These are phyloP conservation scores for Chlamydotis undulata DNA, from an alignment of 2,113 vertebrate species.

Conservation along the genomic window DNA sequence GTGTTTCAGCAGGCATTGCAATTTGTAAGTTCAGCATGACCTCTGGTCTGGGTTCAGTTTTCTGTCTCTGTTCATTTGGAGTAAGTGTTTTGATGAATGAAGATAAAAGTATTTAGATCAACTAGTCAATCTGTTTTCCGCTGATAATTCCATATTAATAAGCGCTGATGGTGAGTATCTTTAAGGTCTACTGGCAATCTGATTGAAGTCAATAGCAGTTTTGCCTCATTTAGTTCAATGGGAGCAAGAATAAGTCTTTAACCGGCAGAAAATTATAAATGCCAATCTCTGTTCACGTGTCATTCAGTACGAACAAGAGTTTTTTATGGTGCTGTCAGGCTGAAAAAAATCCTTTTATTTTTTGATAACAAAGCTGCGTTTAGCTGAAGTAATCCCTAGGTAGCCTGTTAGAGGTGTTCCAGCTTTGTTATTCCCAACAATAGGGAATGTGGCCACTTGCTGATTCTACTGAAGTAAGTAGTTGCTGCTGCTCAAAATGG, in stretches of 20 bases:
- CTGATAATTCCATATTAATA: slow-evolving; percentile 67
- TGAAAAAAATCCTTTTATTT: slow-evolving; percentile 40
- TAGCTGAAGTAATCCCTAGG: slow-evolving; percentile 52
- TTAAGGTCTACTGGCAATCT: slow-evolving; percentile 38
- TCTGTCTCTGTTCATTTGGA: slow-evolving; percentile 49
- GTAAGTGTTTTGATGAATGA: slow-evolving; percentile 55
- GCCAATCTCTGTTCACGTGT: slow-evolving; percentile 27
- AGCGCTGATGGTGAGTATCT: slow-evolving; percentile 41
- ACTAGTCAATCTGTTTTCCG: slow-evolving; percentile 49
- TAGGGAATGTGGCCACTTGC: background rate
- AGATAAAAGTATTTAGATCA: slow-evolving; percentile 56
- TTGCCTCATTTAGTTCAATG: slow-evolving; percentile 56
- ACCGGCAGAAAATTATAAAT: slow-evolving; percentile 53
- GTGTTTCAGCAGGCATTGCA: background rate
- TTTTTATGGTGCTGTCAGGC: slow-evolving; percentile 56
- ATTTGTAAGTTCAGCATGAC: slow-evolving; percentile 49
- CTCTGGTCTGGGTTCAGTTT: slow-evolving; percentile 38
- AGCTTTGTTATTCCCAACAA: slow-evolving; percentile 57
- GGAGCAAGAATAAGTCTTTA: slow-evolving; percentile 44
- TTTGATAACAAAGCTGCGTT: slow-evolving; percentile 41
- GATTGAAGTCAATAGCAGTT: slow-evolving; percentile 59
- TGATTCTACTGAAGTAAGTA: slow-evolving; percentile 36
- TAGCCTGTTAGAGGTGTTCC: slow-evolving; percentile 59
- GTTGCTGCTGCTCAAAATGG: slow-evolving; percentile 38
- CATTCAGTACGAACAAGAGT: slow-evolving; percentile 14